Evolutionary conservation across 2,113 vertebrate species (phyloP).

Genomic region (Prunella himalayana): DNA sequence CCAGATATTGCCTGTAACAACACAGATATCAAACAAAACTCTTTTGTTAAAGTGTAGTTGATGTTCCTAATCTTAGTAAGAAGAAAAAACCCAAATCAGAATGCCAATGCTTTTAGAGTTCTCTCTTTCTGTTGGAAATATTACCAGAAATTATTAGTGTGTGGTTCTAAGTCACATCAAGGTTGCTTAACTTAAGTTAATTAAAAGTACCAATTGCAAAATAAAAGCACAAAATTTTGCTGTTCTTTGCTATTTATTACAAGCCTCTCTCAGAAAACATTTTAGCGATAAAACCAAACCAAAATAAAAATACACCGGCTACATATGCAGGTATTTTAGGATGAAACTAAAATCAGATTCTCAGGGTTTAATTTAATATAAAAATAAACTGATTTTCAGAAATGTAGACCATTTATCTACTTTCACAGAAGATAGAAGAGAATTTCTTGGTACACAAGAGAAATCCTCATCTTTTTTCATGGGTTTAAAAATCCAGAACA

Average conservation of each 20-base stretch:
- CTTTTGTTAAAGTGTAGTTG: not conserved
- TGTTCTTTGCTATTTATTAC: not conserved
- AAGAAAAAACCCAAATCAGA: not conserved
- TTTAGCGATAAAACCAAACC: not conserved
- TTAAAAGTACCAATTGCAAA: not conserved
- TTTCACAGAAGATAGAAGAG: not conserved
- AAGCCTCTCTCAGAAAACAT: not conserved
- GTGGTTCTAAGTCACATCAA: not conserved
- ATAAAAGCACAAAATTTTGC: not conserved
- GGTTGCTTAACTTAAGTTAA: not conserved
- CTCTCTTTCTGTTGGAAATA: not conserved
- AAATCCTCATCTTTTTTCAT: not conserved
- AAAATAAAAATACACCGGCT: not conserved
- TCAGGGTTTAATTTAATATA: not conserved
- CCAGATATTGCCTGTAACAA: not conserved
- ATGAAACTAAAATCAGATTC: not conserved
- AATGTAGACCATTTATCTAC: not conserved
- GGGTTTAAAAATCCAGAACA: not conserved
- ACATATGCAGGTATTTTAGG: not conserved
- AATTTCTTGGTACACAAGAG: not conserved
- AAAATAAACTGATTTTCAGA: not conserved
- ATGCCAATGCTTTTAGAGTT: not conserved
- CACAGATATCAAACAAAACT: not conserved
- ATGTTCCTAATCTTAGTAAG: not conserved
- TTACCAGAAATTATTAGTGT: not conserved